Conservation (phyloP, 1,140 invertebrate species). For the Acyrthosiphon pisum region DNA sequence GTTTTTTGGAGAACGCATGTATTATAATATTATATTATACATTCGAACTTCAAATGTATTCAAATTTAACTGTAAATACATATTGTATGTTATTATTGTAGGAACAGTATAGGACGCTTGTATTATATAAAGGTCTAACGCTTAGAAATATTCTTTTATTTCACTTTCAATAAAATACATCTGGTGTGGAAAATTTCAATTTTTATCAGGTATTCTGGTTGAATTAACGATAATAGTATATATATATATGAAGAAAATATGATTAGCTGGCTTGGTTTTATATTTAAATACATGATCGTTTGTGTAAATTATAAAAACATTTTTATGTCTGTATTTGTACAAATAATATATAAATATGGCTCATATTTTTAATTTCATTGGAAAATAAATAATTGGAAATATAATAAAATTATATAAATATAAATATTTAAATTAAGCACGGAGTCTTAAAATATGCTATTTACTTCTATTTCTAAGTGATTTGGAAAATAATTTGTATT, state of each 20-base stretch:
- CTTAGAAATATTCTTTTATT: neutral
- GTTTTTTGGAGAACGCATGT: neutral
- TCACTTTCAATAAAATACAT: neutral
- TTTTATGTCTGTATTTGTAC: no score
- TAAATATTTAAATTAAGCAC: no score
- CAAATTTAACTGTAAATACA: neutral
- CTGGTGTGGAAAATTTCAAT: neutral
- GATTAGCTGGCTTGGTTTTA: neutral
- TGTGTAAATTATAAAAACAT: no score
- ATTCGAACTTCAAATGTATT: conserved; percentile 18
- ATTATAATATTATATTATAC: neutral
- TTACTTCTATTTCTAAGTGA: no score
- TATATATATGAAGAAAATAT: neutral
- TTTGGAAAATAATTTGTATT: no score
- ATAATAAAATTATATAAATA: no score
- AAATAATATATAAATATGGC: neutral
- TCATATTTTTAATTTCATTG: neutral
- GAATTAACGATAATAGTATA: neutral
- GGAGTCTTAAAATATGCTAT: no score
- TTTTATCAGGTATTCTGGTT: neutral
- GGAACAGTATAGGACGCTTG: neutral
- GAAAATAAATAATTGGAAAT: neutral
- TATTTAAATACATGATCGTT: no score
- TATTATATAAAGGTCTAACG: neutral
- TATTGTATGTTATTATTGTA: conserved; percentile 7